Evolutionary conservation across 2,888 invertebrate species (phyloP), one percentile per base, ranked within the genome.

Genomic region (Diplolepis rosae): DNA sequence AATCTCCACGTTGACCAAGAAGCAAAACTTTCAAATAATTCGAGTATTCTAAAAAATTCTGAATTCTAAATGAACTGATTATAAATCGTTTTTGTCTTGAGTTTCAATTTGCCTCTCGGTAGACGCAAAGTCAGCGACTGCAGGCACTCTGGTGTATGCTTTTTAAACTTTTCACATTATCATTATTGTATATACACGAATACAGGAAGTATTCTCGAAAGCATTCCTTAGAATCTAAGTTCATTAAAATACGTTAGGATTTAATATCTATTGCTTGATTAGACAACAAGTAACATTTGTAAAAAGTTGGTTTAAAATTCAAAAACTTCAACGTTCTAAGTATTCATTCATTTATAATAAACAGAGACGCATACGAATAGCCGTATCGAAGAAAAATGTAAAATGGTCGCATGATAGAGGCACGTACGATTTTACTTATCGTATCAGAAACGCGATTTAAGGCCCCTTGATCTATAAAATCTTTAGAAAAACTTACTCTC

Each of bases 321-420:
- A 76, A 84, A 87, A 88, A 88, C 88, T 86, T 88, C 80, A 88
- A 88, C 88, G 83, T 82, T 82, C 81, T 82, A 82, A 82, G 79
- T 80, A 83, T 82, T 83, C 80, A 80, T 80, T 80, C 78, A 80
- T 75, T 72, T 69, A 81, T 72, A 76, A 80, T 77, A 77, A 69
- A 69, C 68, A 79, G 73, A 80, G 75, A 68, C 73, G 71, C 54
- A 66, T 70, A 70, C 65, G 73, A 72, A 70, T 73, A 74, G 72
- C 69, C 75, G 68, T 61, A 69, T 67, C 74, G 76, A 76, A 80
- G 66, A 71, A 51, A 67, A 69, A 75, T 76, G 73, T 71, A 30
- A 52, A 68, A 68, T 67, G 66, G 54, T 70, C 48, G 39, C 70
- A 65, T 50, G 68, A 27, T 42, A 32, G 68, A 71, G 50, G 72